A percentile compares a stretch with the other conserved stretches of the same genome.
These are phyloP conservation scores for Drepana arcuata DNA, from an alignment of 1,140 invertebrate species.

Conservation along the genomic window DNA sequence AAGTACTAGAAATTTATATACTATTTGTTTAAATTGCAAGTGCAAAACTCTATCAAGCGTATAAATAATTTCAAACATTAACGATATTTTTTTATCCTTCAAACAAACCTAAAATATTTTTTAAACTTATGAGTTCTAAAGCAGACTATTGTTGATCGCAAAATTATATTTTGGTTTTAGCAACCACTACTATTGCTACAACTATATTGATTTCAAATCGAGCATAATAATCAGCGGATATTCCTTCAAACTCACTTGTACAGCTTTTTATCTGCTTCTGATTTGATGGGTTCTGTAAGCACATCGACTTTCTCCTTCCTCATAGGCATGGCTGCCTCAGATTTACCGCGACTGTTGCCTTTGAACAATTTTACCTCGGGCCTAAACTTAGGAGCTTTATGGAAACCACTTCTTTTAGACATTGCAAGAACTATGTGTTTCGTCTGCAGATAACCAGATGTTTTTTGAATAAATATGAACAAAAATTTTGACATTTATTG, in stretches of 20 bases:
- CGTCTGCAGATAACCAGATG: constrained; percentile 31
- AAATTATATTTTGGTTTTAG: no score
- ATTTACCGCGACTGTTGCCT: constrained; percentile 23
- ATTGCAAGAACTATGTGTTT: constrained; percentile 30
- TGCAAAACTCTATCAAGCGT: no score
- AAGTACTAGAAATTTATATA: no score
- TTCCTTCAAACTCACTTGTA: constrained; percentile 68
- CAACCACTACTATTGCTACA: no score
- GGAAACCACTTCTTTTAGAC: constrained; percentile 55
- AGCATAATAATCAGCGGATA: no score
- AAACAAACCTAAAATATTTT: no score
- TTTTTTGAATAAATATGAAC: constrained; percentile 56
- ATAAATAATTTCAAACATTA: no score
- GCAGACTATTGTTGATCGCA: no score
- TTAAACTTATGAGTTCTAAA: no score
- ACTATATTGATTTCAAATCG: no score
- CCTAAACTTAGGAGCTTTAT: constrained; percentile 50
- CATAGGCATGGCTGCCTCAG: constrained; percentile 14
- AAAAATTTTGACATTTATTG: constrained; percentile 62
- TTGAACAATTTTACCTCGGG: constrained; percentile 43
- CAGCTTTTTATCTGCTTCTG: constrained; percentile 57
- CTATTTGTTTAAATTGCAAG: no score
- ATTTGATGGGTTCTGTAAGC: constrained; percentile 55
- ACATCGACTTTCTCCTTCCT: constrained; percentile 53
- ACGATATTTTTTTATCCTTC: no score